These are phyloP conservation scores for Luperina testacea DNA, from an alignment of 2,888 invertebrate species.

Conservation along the genomic window DNA sequence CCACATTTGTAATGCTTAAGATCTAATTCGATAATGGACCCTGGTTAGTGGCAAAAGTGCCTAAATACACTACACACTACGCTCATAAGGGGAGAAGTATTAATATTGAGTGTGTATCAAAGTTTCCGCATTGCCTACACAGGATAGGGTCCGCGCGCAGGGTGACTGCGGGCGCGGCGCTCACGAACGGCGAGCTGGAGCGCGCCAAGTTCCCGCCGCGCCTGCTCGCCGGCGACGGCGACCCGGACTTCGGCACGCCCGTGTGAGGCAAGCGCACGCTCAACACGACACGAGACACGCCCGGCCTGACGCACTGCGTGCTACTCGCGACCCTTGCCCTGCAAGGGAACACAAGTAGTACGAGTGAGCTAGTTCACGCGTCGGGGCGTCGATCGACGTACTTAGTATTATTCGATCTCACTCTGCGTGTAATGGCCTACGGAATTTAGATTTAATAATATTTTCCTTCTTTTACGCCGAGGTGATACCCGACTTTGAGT, in stretches of 20 bases:
- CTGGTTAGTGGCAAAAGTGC: too few species aligned
- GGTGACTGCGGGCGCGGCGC: slow-evolving; percentile 73
- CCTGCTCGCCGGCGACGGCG: slow-evolving; percentile 89
- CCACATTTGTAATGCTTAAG: neutral
- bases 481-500: slow-evolving; percentile 53
- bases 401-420: slow-evolving; percentile 58
- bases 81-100: neutral
- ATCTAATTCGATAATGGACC: neutral
- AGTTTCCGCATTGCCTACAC: slow-evolving; percentile 37
- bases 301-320: neutral
- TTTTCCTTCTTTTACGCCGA: slow-evolving; percentile 50
- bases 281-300: neutral
- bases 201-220: slow-evolving; percentile 69
- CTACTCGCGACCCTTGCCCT: neutral
- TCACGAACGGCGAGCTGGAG: slow-evolving; percentile 76
- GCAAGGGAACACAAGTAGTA: neutral
- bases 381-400: slow-evolving; percentile 43
- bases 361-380: neutral
- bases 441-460: slow-evolving; percentile 58
- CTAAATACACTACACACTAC: neutral
- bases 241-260: slow-evolving; percentile 92
- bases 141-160: slow-evolving; percentile 88
- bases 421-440: slow-evolving; percentile 64
- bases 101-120: neutral
- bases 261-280: slow-evolving; percentile 83